Conservation (phyloP, 1,140 invertebrate species). For the Tachypleus tridentatus region DNA sequence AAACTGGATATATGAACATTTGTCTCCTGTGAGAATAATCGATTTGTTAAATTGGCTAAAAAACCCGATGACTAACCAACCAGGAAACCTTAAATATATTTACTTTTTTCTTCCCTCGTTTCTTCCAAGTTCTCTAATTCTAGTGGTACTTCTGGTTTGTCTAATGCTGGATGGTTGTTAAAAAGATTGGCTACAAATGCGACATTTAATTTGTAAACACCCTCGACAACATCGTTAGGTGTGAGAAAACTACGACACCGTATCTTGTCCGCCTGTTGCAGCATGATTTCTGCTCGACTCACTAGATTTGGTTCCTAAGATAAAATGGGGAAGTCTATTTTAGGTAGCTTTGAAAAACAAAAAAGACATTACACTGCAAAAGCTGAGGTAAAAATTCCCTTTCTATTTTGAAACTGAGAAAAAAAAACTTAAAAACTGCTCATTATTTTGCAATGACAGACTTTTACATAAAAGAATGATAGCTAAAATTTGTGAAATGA, state of each 20-base stretch:
- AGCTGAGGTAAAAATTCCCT: not conserved
- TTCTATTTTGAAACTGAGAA: constrained; percentile 8
- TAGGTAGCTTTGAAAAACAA: too few species aligned
- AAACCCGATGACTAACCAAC: too few species aligned
- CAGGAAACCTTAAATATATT: constrained; percentile 24
- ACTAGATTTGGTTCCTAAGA: constrained; percentile 58
- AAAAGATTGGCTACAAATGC: constrained; percentile 99
- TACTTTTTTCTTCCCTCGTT: constrained; percentile 85
- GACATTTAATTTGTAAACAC: constrained; percentile 95
- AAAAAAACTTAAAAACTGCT: constrained; percentile 9
- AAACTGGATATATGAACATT: too few species aligned
- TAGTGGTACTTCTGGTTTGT: constrained; percentile 56
- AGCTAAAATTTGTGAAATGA: not conserved
- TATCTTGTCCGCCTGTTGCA: constrained; percentile 90
- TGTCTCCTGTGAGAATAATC: not conserved
- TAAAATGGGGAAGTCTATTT: constrained; percentile 3
- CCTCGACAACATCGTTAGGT: constrained; percentile 85
- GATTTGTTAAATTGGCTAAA: not conserved
- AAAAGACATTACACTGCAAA: too few species aligned
- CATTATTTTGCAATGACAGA: constrained; percentile 5
- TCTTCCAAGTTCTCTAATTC: constrained; percentile 76
- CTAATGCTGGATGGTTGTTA: constrained; percentile 88
- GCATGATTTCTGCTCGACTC: constrained; percentile 85
- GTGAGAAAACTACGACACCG: constrained; percentile 91
- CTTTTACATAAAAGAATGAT: constrained; percentile 5